Conservation (phyloP, 2,797 vertebrate species). For the Sebastolobus alascanus region DNA sequence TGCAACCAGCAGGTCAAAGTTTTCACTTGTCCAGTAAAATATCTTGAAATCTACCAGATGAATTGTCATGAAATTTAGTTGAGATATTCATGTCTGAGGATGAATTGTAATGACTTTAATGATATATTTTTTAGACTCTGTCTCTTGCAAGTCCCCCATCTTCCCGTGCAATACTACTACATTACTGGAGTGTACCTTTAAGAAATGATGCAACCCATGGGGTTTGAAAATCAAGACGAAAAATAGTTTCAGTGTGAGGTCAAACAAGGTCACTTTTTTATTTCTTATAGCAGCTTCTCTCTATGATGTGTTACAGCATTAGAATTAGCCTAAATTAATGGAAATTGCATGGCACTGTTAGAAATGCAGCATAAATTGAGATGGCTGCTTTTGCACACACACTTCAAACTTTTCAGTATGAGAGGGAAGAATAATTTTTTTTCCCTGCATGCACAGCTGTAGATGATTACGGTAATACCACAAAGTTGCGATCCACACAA, state of each 20-base stretch:
- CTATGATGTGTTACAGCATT: background rate
- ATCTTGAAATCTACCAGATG: background rate
- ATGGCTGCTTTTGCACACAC: constrained; percentile 4
- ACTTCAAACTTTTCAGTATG: constrained; percentile 16
- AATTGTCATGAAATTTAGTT: background rate
- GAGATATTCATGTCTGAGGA: background rate
- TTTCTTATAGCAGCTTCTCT: background rate
- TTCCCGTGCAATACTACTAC: background rate
- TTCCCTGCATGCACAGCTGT: constrained; percentile 47
- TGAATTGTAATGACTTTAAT: background rate
- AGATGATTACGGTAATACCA: constrained; percentile 44
- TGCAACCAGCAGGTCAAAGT: background rate
- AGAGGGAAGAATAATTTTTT: constrained; percentile 4
- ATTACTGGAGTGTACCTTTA: background rate
- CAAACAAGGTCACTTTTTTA: background rate
- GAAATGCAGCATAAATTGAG: background rate
- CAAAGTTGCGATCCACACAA: constrained; percentile 6
- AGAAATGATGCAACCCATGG: background rate
- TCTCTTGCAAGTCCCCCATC: background rate
- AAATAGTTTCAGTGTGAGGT: background rate
- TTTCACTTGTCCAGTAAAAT: background rate
- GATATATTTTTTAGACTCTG: background rate
- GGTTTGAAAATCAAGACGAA: background rate
- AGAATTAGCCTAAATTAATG: background rate
- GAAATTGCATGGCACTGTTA: background rate